phyloP scores from a whole-genome alignment of 2,797 vertebrate genomes.

The Aplochiton taeniatus region DNA sequence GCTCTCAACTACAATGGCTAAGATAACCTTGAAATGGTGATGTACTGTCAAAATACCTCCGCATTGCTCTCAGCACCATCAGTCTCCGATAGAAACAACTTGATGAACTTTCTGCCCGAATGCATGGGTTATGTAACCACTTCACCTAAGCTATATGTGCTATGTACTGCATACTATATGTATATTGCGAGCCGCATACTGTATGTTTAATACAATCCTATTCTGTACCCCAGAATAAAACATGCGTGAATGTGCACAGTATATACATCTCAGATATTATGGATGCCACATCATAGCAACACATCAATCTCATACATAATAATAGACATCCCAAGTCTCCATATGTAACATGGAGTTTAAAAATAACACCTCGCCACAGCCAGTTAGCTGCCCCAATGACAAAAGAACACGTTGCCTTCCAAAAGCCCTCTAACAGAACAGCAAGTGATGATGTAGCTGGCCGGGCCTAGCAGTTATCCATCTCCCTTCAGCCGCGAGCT shows the following conservation, averaged over 20 bases:
- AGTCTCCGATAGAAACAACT: constrained; percentile 34
- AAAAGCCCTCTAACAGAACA: constrained; percentile 44
- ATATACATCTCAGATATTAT: no score
- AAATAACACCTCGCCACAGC: neutral
- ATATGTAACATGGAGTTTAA: neutral
- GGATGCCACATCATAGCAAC: neutral
- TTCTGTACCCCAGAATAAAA: no score
- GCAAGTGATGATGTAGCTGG: constrained; percentile 65
- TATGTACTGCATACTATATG: no score
- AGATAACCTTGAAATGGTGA: no score
- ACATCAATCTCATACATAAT: neutral
- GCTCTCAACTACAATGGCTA: no score
- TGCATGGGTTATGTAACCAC: no score
- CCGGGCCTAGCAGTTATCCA: constrained; percentile 65
- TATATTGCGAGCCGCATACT: no score
- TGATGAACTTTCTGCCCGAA: neutral
- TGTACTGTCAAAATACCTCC: no score
- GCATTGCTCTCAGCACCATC: no score
- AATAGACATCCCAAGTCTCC: neutral
- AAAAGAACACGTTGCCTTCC: constrained; percentile 34
- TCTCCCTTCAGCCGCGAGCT: constrained; percentile 68
- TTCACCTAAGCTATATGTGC: no score
- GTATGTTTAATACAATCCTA: no score
- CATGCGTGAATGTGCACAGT: no score
- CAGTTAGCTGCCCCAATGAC: neutral